Evolutionary conservation across 1,140 invertebrate species (phyloP).

Genomic region (Leucophenga varia): DNA sequence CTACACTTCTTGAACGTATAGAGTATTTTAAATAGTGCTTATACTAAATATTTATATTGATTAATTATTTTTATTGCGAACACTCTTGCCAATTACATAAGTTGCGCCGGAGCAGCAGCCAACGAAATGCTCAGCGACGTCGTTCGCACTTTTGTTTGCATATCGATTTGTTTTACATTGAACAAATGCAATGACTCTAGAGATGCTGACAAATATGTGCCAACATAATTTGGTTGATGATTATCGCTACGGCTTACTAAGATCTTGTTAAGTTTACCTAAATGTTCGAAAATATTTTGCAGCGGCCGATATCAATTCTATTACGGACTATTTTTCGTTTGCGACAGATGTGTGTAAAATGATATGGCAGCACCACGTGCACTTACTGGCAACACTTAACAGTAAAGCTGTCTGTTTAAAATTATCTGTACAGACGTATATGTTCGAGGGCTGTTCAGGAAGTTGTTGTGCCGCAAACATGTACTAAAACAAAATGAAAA

Average conservation of each 20-base stretch:
- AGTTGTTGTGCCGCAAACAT: too few relatives aligned
- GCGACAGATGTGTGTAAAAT: slow-evolving; percentile 24
- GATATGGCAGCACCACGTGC: too few relatives aligned
- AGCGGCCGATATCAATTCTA: slow-evolving; percentile 33
- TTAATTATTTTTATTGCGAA: slow-evolving; percentile 15
- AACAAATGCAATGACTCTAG: too few relatives aligned
- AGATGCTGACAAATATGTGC: too few relatives aligned
- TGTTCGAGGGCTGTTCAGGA: too few relatives aligned
- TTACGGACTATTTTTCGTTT: slow-evolving; percentile 44
- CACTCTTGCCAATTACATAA: slow-evolving; percentile 39
- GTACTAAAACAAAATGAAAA: too few relatives aligned
- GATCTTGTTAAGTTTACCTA: slow-evolving; percentile 31
- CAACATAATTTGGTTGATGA: too few relatives aligned
- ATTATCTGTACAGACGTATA: too few relatives aligned
- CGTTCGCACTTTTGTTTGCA: background rate
- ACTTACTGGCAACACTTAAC: too few relatives aligned
- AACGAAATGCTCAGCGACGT: slow-evolving; percentile 10
- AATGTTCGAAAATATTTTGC: slow-evolving; percentile 45
- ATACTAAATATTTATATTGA: slow-evolving; percentile 13
- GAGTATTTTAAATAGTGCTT: too few relatives aligned
- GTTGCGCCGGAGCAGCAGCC: slow-evolving; percentile 17
- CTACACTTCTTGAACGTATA: background rate
- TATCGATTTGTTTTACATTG: slow-evolving; percentile 16
- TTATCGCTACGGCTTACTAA: too few relatives aligned
- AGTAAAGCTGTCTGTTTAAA: too few relatives aligned